These are phyloP conservation scores for zebrafish (Danio rerio) DNA, from an alignment of 2,113 vertebrate genomes.

Conservation along the genomic window DNA sequence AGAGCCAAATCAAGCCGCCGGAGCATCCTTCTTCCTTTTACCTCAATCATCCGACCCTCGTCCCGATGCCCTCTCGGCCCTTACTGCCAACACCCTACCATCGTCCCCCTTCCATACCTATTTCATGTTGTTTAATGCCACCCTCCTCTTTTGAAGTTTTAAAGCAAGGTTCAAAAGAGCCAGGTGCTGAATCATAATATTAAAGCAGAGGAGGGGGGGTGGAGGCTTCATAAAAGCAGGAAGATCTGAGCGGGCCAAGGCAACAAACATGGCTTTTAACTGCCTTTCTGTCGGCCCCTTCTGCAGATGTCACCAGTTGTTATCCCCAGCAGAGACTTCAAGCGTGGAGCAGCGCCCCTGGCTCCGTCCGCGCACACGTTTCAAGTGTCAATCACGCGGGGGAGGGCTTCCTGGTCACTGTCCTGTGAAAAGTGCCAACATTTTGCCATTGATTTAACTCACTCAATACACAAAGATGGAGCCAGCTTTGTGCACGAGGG, in stretches of 20 bases:
- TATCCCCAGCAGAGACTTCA: slow-evolving; percentile 88
- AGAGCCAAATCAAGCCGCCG: slow-evolving; percentile 81
- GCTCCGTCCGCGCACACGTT: slow-evolving; percentile 88
- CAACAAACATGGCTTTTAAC: slow-evolving; percentile 92
- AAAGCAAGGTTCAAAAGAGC: slow-evolving; percentile 94
- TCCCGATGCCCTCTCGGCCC: slow-evolving; percentile 14
- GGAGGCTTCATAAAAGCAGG: slow-evolving; percentile 85
- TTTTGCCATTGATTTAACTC: slow-evolving; percentile 93
- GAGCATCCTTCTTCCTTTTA: slow-evolving; percentile 26
- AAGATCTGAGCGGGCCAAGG: slow-evolving; percentile 88
- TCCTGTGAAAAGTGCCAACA: slow-evolving; percentile 92
- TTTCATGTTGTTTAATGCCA: slow-evolving; percentile 94
- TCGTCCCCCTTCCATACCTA: slow-evolving; percentile 57
- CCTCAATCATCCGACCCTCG: slow-evolving; percentile 27
- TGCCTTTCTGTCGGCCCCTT: slow-evolving; percentile 90
- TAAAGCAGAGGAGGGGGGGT: slow-evolving; percentile 77
- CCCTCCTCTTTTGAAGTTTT: slow-evolving; percentile 90
- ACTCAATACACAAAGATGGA: slow-evolving; percentile 91
- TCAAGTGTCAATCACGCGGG: slow-evolving; percentile 90
- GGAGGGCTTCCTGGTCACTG: slow-evolving; percentile 86
- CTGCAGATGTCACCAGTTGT: slow-evolving; percentile 93
- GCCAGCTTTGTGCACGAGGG: slow-evolving; percentile 81
- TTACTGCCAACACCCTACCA: slow-evolving; percentile 28
- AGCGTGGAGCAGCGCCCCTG: slow-evolving; percentile 88
- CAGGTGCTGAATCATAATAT: slow-evolving; percentile 95